phyloP scores from a whole-genome alignment of 2,113 vertebrate genomes.

The Podarcis muralis region DNA sequence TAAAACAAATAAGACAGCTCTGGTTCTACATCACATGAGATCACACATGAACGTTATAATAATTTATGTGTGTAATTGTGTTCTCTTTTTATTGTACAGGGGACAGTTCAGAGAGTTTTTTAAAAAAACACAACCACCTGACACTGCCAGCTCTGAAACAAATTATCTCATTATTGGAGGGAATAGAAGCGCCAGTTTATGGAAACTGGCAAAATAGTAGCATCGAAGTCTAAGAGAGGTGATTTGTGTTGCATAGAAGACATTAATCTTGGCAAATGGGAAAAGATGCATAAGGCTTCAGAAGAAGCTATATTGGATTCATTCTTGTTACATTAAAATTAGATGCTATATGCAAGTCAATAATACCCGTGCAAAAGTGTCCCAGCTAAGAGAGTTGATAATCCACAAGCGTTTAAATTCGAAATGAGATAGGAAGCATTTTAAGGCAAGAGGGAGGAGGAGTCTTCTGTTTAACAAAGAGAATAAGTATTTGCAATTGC shows the following conservation, averaged over 20 bases:
- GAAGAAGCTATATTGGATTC: slow-evolving; percentile 42
- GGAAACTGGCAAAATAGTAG: slow-evolving; percentile 6
- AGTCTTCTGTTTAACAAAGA: slow-evolving; percentile 60
- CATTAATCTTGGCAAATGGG: slow-evolving; percentile 47
- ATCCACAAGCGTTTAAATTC: slow-evolving; percentile 49
- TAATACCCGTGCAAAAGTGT: slow-evolving; percentile 36
- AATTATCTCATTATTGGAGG: slow-evolving; percentile 62
- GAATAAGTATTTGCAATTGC: slow-evolving; percentile 61
- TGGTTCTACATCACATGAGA: background rate
- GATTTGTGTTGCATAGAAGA: slow-evolving; percentile 26
- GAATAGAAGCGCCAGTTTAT: slow-evolving; percentile 38
- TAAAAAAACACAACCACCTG: background rate
- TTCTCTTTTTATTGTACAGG: background rate
- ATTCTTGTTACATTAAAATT: background rate
- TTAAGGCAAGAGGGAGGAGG: slow-evolving; percentile 24
- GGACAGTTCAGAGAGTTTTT: background rate
- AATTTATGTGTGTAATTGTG: background rate
- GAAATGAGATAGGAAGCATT: slow-evolving; percentile 48
- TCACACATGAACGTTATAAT: background rate
- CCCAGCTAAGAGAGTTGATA: slow-evolving; percentile 52
- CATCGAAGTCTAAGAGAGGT: slow-evolving; percentile 46
- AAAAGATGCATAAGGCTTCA: background rate
- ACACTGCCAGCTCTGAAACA: background rate
- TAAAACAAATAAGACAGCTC: background rate
- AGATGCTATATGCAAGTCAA: slow-evolving; percentile 36